phyloP scores from a whole-genome alignment of 2,888 invertebrate genomes.

The Drosophila kambysellisi region DNA sequence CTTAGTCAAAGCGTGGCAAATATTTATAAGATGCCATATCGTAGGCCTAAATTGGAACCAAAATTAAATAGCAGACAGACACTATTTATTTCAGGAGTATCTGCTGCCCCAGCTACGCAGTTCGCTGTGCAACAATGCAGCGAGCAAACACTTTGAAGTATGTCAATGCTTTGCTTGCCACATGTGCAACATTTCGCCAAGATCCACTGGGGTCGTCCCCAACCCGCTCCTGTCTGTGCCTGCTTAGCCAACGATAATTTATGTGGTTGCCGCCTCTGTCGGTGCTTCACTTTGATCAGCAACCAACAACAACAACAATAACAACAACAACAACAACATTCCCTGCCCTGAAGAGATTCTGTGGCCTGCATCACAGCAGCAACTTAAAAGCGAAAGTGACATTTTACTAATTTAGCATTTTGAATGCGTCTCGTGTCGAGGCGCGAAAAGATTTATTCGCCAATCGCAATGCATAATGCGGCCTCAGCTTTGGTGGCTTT shows the following conservation, averaged over 20 bases:
- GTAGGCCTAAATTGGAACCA: constrained; percentile 26
- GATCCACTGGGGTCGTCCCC: constrained; percentile 12
- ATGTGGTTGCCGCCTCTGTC: constrained; percentile 67
- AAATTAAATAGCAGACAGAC: constrained; percentile 45
- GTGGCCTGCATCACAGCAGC: constrained; percentile 25
- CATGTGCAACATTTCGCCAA: constrained; percentile 74
- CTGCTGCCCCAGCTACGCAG: constrained; percentile 2
- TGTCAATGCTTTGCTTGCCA: constrained; percentile 75
- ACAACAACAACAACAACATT: constrained; percentile 40
- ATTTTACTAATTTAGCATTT: constrained; percentile 81
- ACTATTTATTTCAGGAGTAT: constrained; percentile 11
- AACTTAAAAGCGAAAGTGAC: constrained; percentile 78
- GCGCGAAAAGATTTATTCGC: constrained; percentile 69
- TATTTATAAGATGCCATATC: constrained; percentile 59
- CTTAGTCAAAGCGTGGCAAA: constrained; percentile 44
- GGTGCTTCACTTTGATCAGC: constrained; percentile 65
- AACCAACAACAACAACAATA: constrained; percentile 39
- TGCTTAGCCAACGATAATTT: constrained; percentile 77
- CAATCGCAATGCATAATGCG: constrained; percentile 52
- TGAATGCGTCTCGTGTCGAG: constrained; percentile 67
- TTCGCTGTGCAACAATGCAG: constrained; percentile 41
- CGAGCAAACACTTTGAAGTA: constrained; percentile 69
- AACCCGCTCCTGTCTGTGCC: constrained; percentile 65
- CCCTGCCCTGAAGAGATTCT: constrained; percentile 23
- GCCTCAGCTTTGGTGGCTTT: constrained; percentile 33